A percentile compares a stretch with the other conserved stretches of the same genome.
These are phyloP conservation scores for Triplophysa rosa DNA, from an alignment of 2,113 vertebrate species.

Conservation along the genomic window DNA sequence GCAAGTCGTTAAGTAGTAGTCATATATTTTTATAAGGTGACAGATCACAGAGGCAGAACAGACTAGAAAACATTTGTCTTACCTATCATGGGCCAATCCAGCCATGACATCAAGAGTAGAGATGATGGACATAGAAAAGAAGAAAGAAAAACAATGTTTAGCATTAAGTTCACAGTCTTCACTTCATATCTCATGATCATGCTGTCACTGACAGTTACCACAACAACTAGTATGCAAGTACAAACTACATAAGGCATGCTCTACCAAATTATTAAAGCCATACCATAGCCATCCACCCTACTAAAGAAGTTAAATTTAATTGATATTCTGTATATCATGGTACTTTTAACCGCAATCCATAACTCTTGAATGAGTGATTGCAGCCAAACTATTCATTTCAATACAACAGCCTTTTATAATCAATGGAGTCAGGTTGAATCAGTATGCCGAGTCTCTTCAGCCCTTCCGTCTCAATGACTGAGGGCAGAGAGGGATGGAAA, in stretches of 20 bases:
- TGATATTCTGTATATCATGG: too few species aligned
- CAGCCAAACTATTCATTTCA: background rate
- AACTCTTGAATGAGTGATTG: background rate
- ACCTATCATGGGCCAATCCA: conserved; percentile 57
- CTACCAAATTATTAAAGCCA: too few species aligned
- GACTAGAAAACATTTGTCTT: conserved; percentile 52
- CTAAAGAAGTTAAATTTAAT: too few species aligned
- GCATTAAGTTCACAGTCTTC: background rate
- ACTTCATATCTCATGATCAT: background rate
- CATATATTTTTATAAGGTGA: conserved; percentile 12
- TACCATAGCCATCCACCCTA: too few species aligned
- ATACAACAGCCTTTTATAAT: background rate
- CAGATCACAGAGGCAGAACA: background rate
- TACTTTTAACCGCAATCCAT: too few species aligned
- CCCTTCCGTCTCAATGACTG: conserved; percentile 20
- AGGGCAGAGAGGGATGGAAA: conserved; percentile 29
- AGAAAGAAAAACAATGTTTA: background rate
- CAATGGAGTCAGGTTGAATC: conserved; percentile 10
- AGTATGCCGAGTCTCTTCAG: conserved; percentile 16
- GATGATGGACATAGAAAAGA: conserved; percentile 41
- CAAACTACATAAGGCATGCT: background rate
- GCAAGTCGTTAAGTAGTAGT: background rate
- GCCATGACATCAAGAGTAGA: background rate
- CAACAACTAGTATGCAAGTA: background rate
- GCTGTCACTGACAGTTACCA: too few species aligned